These are phyloP conservation scores for Taenioides sp. DNA, from an alignment of 2,797 vertebrate genomes.

Conservation along the genomic window DNA sequence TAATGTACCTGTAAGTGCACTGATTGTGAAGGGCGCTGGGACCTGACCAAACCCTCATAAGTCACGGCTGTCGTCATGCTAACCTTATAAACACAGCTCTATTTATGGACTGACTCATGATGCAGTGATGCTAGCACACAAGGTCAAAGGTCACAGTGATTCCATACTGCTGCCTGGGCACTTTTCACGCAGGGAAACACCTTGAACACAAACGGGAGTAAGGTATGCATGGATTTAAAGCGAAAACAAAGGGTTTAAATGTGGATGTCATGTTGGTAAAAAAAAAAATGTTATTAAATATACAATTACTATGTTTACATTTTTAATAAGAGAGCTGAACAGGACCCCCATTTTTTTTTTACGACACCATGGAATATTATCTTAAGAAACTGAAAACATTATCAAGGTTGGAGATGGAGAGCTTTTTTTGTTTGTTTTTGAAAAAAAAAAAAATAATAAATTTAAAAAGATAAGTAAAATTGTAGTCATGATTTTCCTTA, in stretches of 20 bases:
- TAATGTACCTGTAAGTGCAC: background rate
- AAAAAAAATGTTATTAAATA: background rate
- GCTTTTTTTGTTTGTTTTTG: no score
- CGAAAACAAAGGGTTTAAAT: background rate
- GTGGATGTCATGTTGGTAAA: background rate
- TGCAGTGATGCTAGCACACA: background rate
- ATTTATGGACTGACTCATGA: conserved; percentile 4
- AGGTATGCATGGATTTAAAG: background rate
- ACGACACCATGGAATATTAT: no score
- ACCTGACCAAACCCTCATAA: conserved; percentile 6
- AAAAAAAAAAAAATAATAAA: no score
- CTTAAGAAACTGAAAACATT: no score
- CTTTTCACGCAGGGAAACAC: conserved; percentile 2
- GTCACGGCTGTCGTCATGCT: background rate
- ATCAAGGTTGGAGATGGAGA: no score
- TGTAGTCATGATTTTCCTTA: no score
- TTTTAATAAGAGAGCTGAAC: no score
- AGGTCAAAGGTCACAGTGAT: conserved; percentile 7
- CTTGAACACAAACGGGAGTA: conserved; percentile 4
- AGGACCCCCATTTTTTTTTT: no score
- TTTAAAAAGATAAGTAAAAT: no score
- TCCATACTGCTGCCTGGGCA: conserved; percentile 7
- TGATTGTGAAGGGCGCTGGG: background rate
- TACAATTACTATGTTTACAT: background rate
- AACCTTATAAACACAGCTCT: conserved; percentile 5